A percentile compares a stretch with the other conserved stretches of the same genome.
phyloP scores from a whole-genome alignment of 2,113 vertebrate genomes.

The Leptodactylus fuscus region DNA sequence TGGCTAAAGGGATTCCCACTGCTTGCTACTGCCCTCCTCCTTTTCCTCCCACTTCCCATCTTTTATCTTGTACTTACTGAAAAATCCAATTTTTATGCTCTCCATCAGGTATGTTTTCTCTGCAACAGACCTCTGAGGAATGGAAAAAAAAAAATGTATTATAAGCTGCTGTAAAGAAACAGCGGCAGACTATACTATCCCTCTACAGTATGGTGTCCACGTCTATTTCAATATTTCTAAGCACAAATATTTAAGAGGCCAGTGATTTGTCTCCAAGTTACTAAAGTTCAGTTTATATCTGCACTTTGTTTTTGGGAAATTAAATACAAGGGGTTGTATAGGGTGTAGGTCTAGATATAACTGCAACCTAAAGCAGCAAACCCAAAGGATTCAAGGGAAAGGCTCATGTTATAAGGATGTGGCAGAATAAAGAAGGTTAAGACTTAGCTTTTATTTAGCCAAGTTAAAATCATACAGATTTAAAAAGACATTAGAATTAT shows the following conservation, averaged over 20 bases:
- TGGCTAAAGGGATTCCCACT: slow-evolving; percentile 54
- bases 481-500: no score
- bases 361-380: no score
- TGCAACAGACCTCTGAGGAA: slow-evolving; percentile 51
- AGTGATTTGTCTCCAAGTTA: neutral
- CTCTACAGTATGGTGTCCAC: neutral
- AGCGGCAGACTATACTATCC: neutral
- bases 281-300: no score
- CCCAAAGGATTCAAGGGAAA: no score
- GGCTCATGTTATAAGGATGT: no score
- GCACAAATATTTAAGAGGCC: neutral
- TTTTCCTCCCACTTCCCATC: slow-evolving; percentile 51
- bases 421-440: no score
- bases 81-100: slow-evolving; percentile 57
- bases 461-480: no score
- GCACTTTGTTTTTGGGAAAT: no score
- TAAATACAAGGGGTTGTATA: no score
- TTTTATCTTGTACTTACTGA: slow-evolving; percentile 56
- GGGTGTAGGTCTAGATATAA: no score
- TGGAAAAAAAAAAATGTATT: slow-evolving; percentile 54
- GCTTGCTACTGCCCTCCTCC: slow-evolving; percentile 49
- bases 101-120: slow-evolving; percentile 57
- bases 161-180: slow-evolving; percentile 29
- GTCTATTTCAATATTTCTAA: neutral
- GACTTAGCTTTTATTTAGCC: no score